Base-by-base conservation (phyloP, 2,797 vertebrate genomes). In the Megaceryle alcyon region DNA sequence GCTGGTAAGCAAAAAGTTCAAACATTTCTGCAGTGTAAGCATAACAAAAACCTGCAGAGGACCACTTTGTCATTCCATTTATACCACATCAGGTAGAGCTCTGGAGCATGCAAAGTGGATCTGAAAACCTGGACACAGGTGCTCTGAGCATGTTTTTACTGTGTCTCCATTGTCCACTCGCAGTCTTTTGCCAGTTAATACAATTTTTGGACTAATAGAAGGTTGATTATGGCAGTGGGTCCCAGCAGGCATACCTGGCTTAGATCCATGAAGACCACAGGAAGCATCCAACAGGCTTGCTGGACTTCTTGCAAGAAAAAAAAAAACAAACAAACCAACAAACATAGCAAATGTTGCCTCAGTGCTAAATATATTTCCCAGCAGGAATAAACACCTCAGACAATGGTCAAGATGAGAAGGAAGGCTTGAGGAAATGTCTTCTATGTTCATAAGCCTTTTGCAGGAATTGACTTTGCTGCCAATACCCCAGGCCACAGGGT, bases 401-500 rank as follows among this genome's bases (percentile, higher is more conserved):
- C 4, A 44, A 57, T 2, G 6, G 14, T 57, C 12, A 84, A 56
- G 43, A 7, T 68, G n/a, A 64, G 12, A 19, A 9, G 7, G 2
- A 33, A 78, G 20, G 1, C 8, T 23, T 78, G 29, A 29, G 29
- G 21, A 85, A 87, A 60, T 68, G 1, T 56, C 10, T 31, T 73
- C 3, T 5, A 5, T 3, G 37, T 2, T 65, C 4, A 7, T 18
- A 71, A 69, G 7, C 7, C 3, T 9, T n/a, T 6, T 22, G n/a
- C 9, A 70, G 14, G 7, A 56, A 15, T 19, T 64, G 53, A 3
- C 15, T 68, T 75, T 94, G 26, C 77, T 83, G 54, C 25, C 49
- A 68, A 2, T 5, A 57, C 1, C 9, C 9, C 10, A 14, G 7
- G 8, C 11, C 68, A 8, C 16, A 51, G 8, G 4, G 10, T 44